A percentile compares a stretch with the other conserved stretches of the same genome.
phyloP scores from a whole-genome alignment of 2,113 vertebrate genomes.

The Corythoichthys haematopterus region DNA sequence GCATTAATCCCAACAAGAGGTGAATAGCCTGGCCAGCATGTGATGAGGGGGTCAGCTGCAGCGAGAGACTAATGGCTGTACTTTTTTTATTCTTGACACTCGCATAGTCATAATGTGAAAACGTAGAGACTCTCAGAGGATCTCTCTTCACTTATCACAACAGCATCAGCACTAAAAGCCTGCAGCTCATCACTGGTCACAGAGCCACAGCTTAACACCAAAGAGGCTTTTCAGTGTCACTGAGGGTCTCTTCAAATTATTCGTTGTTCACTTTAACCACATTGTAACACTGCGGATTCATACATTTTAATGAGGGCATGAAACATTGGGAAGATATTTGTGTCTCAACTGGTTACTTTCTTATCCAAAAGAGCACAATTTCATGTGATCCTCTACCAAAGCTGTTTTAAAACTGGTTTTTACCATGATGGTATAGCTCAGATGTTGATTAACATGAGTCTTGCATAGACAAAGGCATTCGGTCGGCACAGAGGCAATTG shows the following conservation, averaged over 20 bases:
- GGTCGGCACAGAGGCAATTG: too few relatives aligned
- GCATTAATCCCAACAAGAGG: slow-evolving; percentile 64
- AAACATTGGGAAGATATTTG: not conserved
- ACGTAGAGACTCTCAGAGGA: slow-evolving; percentile 75
- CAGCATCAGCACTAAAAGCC: slow-evolving; percentile 53
- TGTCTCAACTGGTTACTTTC: not conserved
- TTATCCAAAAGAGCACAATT: too few relatives aligned
- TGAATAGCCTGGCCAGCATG: slow-evolving; percentile 41
- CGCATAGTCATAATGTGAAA: slow-evolving; percentile 81
- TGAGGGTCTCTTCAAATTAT: slow-evolving; percentile 41
- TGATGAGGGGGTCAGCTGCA: slow-evolving; percentile 72
- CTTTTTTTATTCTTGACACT: slow-evolving; percentile 67
- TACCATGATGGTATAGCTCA: too few relatives aligned
- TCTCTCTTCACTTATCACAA: slow-evolving; percentile 43
- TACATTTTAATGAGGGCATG: slow-evolving; percentile 9
- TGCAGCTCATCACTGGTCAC: slow-evolving; percentile 30
- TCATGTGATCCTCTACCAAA: too few relatives aligned
- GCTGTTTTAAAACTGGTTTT: too few relatives aligned
- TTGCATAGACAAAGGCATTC: too few relatives aligned
- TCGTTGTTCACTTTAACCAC: slow-evolving; percentile 32
- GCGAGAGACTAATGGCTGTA: slow-evolving; percentile 82
- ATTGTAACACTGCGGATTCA: slow-evolving; percentile 1
- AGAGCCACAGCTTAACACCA: slow-evolving; percentile 42
- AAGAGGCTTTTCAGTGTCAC: slow-evolving; percentile 38
- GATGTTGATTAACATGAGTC: too few relatives aligned